phyloP scores from a whole-genome alignment of 2,888 invertebrate genomes.

The Gerosis bhagava region DNA sequence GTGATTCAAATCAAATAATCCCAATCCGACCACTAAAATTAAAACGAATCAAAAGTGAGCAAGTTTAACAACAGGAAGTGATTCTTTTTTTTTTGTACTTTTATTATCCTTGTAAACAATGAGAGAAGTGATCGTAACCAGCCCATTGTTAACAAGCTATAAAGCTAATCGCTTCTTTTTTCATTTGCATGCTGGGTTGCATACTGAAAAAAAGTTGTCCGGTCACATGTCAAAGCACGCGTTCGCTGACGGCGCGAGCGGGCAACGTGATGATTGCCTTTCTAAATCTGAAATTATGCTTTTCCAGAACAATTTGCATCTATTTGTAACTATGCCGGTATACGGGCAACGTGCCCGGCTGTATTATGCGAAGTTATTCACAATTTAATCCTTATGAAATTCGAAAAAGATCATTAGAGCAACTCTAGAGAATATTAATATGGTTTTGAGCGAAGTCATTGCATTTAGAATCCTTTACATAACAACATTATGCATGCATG shows the following conservation, averaged over 20 bases:
- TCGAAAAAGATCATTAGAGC: constrained; percentile 46
- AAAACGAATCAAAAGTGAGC: constrained; percentile 12
- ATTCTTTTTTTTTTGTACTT: constrained; percentile 13
- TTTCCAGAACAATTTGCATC: constrained; percentile 45
- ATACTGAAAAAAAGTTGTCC: constrained; percentile 45
- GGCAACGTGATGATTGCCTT: constrained; percentile 55
- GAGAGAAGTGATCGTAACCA: constrained; percentile 53
- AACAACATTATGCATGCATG: too few relatives aligned
- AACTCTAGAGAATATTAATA: constrained; percentile 42
- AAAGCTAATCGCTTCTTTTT: constrained; percentile 52
- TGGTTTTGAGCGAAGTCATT: constrained; percentile 37
- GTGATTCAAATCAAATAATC: too few relatives aligned
- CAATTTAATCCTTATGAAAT: constrained; percentile 46
- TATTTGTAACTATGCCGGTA: constrained; percentile 41
- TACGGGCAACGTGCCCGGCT: constrained; percentile 38
- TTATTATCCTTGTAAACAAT: constrained; percentile 47
- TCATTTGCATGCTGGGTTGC: constrained; percentile 38
- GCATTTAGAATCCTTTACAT: constrained; percentile 40
- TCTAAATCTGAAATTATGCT: constrained; percentile 52
- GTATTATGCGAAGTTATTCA: constrained; percentile 51
- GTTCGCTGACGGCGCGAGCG: constrained; percentile 32
- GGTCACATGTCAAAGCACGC: constrained; percentile 63
- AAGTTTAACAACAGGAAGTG: constrained; percentile 60
- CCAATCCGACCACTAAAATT: constrained; percentile 7
- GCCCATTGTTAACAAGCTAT: constrained; percentile 64